Evolutionary conservation across 23 tunicate genomes (phyloP), one percentile per base, ranked within the genome.

Genomic region (Ciona savignyi): DNA sequence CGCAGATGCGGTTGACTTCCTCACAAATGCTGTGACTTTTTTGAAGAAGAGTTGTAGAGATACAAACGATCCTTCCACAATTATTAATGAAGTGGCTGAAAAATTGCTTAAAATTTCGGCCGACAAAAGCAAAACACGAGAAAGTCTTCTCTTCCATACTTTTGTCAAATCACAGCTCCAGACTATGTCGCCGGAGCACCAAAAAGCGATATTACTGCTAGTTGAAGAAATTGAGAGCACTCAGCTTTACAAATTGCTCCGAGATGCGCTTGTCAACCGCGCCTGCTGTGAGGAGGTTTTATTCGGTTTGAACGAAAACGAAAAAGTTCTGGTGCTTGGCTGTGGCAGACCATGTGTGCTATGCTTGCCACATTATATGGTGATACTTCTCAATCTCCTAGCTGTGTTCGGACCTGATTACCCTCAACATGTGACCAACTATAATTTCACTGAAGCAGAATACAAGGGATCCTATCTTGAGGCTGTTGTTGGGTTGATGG

Each of bases 151-250:
- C 29, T 81, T 81, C 24, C 42, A 75, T n/a, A 65, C 65, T 15
- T 32, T 67, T 2, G 60, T 60, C 19, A 34, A 67, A 61, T 32
- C 48, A 0, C 63, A 81, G 3, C 22, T 88, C 26, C 72, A 77
- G 28, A 22, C 31, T 20, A 33, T 71, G 29, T 73, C 86, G 0
- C 87, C 87, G 1, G 83, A 81, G 28, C 96, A 88, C 60, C 83
- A 75, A 60, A 65, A 72, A 25, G 87, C 96, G 11, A 72, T 88
- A 1, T 24, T 23, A 1, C 1, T 63, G 4, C 76, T 88, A 33
- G 66, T 88, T 21, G 51, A 62, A 60, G 77, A 66, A 1, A 77
- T 88, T 31, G 87, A 88, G 29, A 35, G 34, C 29, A 66, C 74
- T 1, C 19, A 65, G 4, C 62, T 87, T 28, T 87, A 42, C 62